These are phyloP conservation scores for Strix uralensis DNA, from an alignment of 2,113 vertebrate genomes.

Conservation along the genomic window DNA sequence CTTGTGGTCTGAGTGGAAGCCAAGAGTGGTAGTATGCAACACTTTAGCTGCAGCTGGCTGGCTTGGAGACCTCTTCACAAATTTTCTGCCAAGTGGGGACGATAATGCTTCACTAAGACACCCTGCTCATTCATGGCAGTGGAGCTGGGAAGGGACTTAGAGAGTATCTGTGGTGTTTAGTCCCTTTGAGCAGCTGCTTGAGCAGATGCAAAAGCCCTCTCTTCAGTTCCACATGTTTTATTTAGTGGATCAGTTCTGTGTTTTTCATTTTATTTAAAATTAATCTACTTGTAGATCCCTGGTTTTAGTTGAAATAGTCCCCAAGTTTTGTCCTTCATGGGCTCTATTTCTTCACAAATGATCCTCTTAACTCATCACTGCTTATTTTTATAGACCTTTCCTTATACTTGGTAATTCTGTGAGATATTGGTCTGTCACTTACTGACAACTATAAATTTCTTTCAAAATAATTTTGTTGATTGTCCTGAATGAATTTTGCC, in stretches of 20 bases:
- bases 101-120: accelerated
- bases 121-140: accelerated
- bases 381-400: not conserved
- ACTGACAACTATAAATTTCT: not conserved
- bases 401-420: not conserved
- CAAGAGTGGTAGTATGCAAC: not conserved
- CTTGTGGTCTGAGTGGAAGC: not conserved
- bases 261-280: not conserved
- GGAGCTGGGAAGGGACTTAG: not conserved
- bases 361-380: not conserved
- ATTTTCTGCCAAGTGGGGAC: not conserved
- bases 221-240: not conserved
- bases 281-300: not conserved
- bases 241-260: not conserved
- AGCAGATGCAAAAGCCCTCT: not conserved
- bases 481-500: not conserved
- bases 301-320: not conserved
- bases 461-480: not conserved
- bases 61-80: not conserved
- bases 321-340: not conserved
- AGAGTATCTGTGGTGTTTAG: not conserved
- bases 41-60: not conserved
- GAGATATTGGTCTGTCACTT: not conserved
- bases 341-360: not conserved
- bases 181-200: not conserved